Conservation (phyloP, 2,797 vertebrate genomes). For the Sternotherus odoratus region DNA sequence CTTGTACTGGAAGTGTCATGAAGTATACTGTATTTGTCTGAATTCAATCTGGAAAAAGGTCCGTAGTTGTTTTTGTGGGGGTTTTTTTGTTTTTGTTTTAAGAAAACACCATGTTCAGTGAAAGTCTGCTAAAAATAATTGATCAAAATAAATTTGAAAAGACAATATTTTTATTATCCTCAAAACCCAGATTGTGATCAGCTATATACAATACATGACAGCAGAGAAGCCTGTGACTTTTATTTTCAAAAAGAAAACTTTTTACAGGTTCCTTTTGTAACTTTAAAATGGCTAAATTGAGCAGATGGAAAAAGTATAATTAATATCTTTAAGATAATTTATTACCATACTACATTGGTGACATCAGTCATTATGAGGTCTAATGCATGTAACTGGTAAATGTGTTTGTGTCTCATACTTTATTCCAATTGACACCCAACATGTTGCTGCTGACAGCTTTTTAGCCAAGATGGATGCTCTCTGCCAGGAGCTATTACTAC, state of each 20-base stretch:
- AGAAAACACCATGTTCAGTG: background rate
- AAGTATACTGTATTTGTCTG: background rate
- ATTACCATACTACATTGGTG: conserved; percentile 70
- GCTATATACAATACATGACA: background rate
- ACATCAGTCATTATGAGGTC: conserved; percentile 76
- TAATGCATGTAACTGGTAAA: conserved; percentile 78
- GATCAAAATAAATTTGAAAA: background rate
- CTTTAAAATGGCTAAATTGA: conserved; percentile 57
- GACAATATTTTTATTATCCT: background rate
- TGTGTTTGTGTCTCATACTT: conserved; percentile 74
- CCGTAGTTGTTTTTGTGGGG: background rate
- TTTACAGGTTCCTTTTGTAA: conserved; percentile 40
- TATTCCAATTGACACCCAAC: conserved; percentile 77
- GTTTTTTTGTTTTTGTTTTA: too few relatives aligned
- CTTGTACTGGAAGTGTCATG: background rate
- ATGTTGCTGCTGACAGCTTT: conserved; percentile 76
- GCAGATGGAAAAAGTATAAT: conserved; percentile 70
- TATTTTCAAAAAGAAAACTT: conserved; percentile 16
- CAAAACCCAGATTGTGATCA: background rate
- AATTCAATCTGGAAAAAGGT: background rate
- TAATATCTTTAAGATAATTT: conserved; percentile 75
- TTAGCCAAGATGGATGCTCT: conserved; percentile 73
- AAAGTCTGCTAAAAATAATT: background rate
- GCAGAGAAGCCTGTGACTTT: background rate
- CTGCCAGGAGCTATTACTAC: conserved; percentile 70